Percentiles rank a stretch among this genome's conserved stretches.
Evolutionary conservation across 2,888 invertebrate species (phyloP).

Genomic region (Gibbula magus): DNA sequence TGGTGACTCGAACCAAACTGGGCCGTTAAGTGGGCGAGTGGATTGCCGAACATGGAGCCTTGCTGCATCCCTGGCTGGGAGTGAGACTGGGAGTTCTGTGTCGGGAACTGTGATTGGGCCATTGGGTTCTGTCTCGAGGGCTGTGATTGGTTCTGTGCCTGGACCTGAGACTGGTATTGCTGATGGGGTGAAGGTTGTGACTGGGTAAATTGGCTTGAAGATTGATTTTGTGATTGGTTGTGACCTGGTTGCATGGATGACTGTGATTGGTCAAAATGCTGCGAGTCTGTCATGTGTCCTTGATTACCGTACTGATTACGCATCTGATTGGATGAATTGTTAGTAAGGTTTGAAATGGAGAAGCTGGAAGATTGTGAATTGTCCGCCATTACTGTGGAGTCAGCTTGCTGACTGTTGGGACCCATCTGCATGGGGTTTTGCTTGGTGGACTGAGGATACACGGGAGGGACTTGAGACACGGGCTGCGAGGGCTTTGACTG

Average conservation of each 20-base stretch:
- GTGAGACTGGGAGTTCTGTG: neutral
- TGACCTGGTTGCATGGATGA: neutral
- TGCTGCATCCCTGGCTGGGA: neutral
- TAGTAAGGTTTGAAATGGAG: neutral
- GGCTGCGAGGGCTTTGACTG: constrained; percentile 1
- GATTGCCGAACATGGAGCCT: neutral
- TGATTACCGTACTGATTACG: neutral
- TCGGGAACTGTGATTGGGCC: constrained; percentile 5
- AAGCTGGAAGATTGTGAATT: constrained; percentile 3
- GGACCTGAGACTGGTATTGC: neutral
- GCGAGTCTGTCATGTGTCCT: neutral
- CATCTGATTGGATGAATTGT: neutral
- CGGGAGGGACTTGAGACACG: neutral
- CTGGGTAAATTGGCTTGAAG: neutral
- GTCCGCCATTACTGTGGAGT: neutral
- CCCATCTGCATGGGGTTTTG: too few relatives aligned
- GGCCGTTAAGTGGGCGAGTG: neutral
- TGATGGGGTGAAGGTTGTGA: constrained; percentile 10
- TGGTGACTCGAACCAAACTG: neutral
- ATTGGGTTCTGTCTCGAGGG: constrained; percentile 13
- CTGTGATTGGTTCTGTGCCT: constrained; percentile 21
- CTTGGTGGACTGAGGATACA: too few relatives aligned
- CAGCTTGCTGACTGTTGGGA: neutral
- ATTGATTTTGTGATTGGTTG: neutral
- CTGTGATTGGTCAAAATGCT: neutral